A percentile compares a stretch with the other conserved stretches of the same genome.
Evolutionary conservation across 2,797 vertebrate genomes (phyloP).

Genomic region (Euthynnus affinis): DNA sequence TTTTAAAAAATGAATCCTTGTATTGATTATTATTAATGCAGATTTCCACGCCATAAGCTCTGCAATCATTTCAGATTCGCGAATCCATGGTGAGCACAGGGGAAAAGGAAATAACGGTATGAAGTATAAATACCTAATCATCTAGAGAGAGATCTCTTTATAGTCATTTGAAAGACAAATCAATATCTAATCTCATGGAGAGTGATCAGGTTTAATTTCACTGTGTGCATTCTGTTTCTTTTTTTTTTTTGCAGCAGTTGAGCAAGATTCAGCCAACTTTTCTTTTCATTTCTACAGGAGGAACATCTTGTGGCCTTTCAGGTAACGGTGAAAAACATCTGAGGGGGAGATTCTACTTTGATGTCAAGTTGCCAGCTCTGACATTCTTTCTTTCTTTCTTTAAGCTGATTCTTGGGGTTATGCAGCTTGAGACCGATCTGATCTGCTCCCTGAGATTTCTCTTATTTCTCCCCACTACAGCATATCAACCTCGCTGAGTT

Average conservation of each 20-base stretch:
- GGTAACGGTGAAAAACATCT: conserved; percentile 67
- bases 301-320: conserved; percentile 64
- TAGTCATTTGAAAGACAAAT: conserved; percentile 60
- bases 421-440: conserved; percentile 64
- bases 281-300: conserved; percentile 45
- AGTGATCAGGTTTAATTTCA: conserved; percentile 68
- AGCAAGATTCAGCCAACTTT: conserved; percentile 26
- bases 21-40: conserved; percentile 44
- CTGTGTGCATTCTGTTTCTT: conserved; percentile 30
- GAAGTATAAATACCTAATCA: conserved; percentile 59
- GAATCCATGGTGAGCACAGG: conserved; percentile 4
- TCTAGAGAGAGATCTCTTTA: conserved; percentile 56
- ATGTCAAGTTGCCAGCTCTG: conserved; percentile 74
- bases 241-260: conserved; percentile 37
- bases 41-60: conserved; percentile 37
- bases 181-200: conserved; percentile 76
- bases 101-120: conserved; percentile 36
- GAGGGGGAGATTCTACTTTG: conserved; percentile 68
- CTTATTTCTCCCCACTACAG: conserved; percentile 48
- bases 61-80: conserved; percentile 33
- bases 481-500: conserved; percentile 56
- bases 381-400: conserved; percentile 68
- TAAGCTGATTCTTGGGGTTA: conserved; percentile 73
- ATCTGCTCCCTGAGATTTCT: conserved; percentile 67
- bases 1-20: not conserved